These are phyloP conservation scores for Charina bottae DNA, from an alignment of 2,113 vertebrate genomes.

Conservation along the genomic window DNA sequence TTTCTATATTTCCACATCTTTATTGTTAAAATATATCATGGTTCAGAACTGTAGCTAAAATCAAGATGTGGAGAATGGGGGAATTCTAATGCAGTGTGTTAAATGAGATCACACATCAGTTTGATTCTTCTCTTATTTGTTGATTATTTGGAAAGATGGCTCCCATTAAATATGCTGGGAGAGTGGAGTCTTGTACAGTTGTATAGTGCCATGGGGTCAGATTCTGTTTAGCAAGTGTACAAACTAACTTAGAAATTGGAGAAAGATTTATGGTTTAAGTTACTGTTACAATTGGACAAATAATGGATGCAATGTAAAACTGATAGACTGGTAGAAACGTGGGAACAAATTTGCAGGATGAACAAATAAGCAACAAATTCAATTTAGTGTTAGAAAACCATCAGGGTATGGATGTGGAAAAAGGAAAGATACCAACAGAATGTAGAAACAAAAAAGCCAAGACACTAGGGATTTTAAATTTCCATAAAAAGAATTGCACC, in stretches of 20 bases:
- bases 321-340: constrained; percentile 18
- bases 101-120: background rate
- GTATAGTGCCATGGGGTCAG: constrained; percentile 4
- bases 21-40: background rate
- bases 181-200: background rate
- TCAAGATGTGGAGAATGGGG: background rate
- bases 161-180: background rate
- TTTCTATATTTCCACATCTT: background rate
- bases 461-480: background rate
- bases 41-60: constrained; percentile 9
- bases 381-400: constrained; percentile 18
- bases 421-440: constrained; percentile 12
- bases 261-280: constrained; percentile 33
- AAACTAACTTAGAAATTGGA: constrained; percentile 32
- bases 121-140: background rate
- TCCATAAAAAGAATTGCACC: background rate
- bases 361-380: constrained; percentile 33
- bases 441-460: background rate
- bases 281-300: constrained; percentile 37
- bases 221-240: constrained; percentile 23
- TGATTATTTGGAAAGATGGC: constrained; percentile 4
- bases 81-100: background rate
- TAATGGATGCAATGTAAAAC: constrained; percentile 18
- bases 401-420: constrained; percentile 8
- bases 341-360: constrained; percentile 25